Evolutionary conservation across 2,113 vertebrate species (phyloP), one percentile per base, ranked within the genome.

Genomic region (Lamprologus callipterus): DNA sequence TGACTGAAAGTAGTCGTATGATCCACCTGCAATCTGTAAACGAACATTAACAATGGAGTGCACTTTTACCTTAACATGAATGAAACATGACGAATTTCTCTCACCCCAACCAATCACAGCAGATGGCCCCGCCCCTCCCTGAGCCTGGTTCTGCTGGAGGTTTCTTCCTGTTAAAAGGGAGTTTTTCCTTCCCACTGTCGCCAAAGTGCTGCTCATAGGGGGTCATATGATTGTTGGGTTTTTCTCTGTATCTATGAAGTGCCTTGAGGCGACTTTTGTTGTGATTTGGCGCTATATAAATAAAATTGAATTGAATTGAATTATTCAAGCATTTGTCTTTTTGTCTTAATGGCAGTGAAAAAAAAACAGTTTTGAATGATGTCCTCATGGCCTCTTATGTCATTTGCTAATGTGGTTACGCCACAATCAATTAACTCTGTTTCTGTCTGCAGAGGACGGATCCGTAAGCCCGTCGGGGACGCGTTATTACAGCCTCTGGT

Each of bases 31-130:
- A 55, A 23, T 9, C 28, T 19, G 21, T 0, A 26, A 65, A 45
- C 53, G 19, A 83, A 78, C 35, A 3, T 63, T 47, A 9, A 58
- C 35, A 35, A 3, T 3, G 35, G 51, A 23, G 17, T 16, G 51
- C 17, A 53, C 8, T 73, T 53, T 31, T 0, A 55, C n/a, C 5
- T 11, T 19, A 26, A 49, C 54, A 12, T 8, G n/a, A 45, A 0
- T 42, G n/a, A 70, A 16, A 23, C 11, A 0, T 40, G 4, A 68
- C 7, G 0, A n/a, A 42, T 13, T 42, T 40, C 37, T 40, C 37
- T 40, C 10, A 11, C 37, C 5, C 37, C 37, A 40, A 40, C 37
- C 37, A 1, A 1, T 40, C 37, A 1, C 37, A 40, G 37, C 37
- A 40, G 37, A 40, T 40, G 37, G 37, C 1, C 37, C 10, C 37